Base-by-base conservation (phyloP, 2,113 vertebrate genomes). In the Cynocephalus volans region DNA sequence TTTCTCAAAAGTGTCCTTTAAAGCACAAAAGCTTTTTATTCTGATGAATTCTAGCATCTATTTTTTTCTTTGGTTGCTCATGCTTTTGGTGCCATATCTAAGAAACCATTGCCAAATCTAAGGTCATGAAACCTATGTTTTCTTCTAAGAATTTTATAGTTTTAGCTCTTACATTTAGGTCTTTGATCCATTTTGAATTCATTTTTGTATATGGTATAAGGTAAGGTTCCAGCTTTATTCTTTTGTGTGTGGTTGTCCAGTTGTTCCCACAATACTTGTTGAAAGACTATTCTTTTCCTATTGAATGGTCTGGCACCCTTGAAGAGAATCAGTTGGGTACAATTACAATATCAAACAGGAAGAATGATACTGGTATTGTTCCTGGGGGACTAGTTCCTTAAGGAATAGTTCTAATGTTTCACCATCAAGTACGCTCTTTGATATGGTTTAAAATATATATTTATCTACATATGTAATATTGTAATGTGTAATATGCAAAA, bases 11-110 rank as follows among this genome's bases (percentile, higher is more conserved):
- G 18, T 28, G 12, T 88, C 58, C 84, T 89, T 88, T 69, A 76
- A 90, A 54, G 17, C 64, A 76, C 10, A 75, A 24, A 70, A 54
- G 14, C 24, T 50, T 62, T 69, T 79, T 95, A n/a, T 90, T 77
- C 65, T 80, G 14, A 75, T 72, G 8, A 95, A 69, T n/a, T 88
- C 56, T 23, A 60, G 41, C 41, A 41, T 62, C 75, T 65, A 64
- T 84, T 76, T 88, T 73, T 96, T 81, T n/a, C 36, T 91, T 84
- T 95, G 75, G 8, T 79, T 91, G 36, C 23, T 93, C 8, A 79
- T 65, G 8, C 18, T 77, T 90, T 83, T 65, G 18, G 81, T 86
- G 23, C 82, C 64, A 41, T 65, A 85, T 73, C 19, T 67, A 88
- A 91, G 76, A 95, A 73, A 91, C 36, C 17, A 50, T n/a, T 84